Evolutionary conservation across 2,113 vertebrate species (phyloP).

Genomic region (Protobothrops flavoviridis): DNA sequence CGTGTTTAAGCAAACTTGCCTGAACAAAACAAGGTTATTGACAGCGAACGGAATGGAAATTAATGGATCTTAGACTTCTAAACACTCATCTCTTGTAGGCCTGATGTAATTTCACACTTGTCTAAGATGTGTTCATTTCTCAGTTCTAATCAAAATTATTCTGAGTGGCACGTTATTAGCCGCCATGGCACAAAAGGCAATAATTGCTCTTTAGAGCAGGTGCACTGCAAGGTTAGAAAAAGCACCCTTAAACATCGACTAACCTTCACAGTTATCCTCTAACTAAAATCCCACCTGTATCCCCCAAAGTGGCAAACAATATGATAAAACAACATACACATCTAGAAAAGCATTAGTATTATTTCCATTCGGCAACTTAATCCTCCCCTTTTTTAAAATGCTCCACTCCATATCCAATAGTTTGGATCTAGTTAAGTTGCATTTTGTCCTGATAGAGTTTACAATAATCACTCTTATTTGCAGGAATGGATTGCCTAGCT

Average conservation of each 20-base stretch:
- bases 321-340: not conserved
- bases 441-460: not conserved
- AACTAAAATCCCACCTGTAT: not conserved
- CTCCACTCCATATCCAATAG: not conserved
- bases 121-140: not conserved
- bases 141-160: not conserved
- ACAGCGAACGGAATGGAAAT: not conserved
- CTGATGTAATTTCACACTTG: conserved; percentile 11
- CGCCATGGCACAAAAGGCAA: not conserved
- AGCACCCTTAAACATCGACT: not conserved
- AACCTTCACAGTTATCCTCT: not conserved
- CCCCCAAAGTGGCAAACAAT: not conserved
- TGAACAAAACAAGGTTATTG: not conserved
- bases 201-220: not conserved
- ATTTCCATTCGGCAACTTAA: not conserved
- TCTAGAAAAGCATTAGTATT: not conserved
- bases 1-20: not conserved
- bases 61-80: not conserved
- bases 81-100: not conserved
- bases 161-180: conserved; percentile 7
- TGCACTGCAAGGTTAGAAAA: not conserved
- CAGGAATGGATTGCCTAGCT: not conserved
- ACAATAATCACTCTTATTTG: not conserved
- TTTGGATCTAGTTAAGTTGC: not conserved
- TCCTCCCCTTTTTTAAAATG: not conserved